A percentile compares a stretch with the other conserved stretches of the same genome.
Evolutionary conservation across 1,140 invertebrate genomes (phyloP).

Genomic region (Rhynchophorus ferrugineus): DNA sequence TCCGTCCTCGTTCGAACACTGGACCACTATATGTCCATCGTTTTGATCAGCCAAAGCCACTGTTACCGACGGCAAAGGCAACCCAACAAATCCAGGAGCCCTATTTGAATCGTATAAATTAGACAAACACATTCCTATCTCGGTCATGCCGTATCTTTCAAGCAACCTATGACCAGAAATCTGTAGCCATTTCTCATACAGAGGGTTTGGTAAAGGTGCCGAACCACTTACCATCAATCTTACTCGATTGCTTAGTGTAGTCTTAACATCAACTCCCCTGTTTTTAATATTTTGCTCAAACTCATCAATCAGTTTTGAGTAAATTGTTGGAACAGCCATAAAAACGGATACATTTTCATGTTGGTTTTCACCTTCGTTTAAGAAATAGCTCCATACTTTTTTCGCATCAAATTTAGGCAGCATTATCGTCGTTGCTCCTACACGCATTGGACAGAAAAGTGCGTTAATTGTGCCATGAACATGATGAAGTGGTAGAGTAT

Average conservation of each 20-base stretch:
- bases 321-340: slow-evolving; percentile 88
- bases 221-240: slow-evolving; percentile 81
- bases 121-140: slow-evolving; percentile 83
- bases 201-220: slow-evolving; percentile 65
- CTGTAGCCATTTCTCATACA: slow-evolving; percentile 72
- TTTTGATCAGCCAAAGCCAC: slow-evolving; percentile 47
- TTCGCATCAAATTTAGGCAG: slow-evolving; percentile 63
- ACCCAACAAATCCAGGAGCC: slow-evolving; percentile 65
- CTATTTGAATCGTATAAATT: slow-evolving; percentile 64
- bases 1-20: slow-evolving; percentile 22
- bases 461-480: slow-evolving; percentile 83
- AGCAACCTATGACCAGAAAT: slow-evolving; percentile 76
- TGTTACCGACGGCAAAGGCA: slow-evolving; percentile 64
- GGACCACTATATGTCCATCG: slow-evolving; percentile 17
- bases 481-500: slow-evolving; percentile 81
- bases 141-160: slow-evolving; percentile 91
- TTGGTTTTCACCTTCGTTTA: slow-evolving; percentile 54
- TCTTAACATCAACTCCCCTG: slow-evolving; percentile 48
- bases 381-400: slow-evolving; percentile 64
- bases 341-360: slow-evolving; percentile 60
- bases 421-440: slow-evolving; percentile 66
- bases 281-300: slow-evolving; percentile 62
- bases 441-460: slow-evolving; percentile 65
- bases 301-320: slow-evolving; percentile 71
- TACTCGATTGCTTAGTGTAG: slow-evolving; percentile 38